Conservation (phyloP, 2,797 vertebrate genomes). For the Acipenser ruthenus region DNA sequence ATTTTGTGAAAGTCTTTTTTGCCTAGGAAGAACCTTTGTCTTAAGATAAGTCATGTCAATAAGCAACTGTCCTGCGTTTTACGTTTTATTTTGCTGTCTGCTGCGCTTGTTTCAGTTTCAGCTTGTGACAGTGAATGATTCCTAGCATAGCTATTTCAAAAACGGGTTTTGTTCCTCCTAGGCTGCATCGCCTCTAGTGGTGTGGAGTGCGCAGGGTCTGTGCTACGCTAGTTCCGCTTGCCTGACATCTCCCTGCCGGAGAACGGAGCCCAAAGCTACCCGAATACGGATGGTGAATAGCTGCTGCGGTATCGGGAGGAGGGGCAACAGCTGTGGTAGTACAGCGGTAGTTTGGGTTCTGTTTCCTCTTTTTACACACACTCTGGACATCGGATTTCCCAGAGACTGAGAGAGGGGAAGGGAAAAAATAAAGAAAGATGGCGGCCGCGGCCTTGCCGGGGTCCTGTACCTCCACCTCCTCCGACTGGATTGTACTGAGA, state of each 20-base stretch:
- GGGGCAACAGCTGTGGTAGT: conserved; percentile 49
- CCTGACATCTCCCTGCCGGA: conserved; percentile 42
- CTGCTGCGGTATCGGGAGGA: conserved; percentile 56
- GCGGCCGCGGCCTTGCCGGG: conserved; percentile 78
- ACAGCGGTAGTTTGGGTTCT: conserved; percentile 33
- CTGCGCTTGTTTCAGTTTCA: too few relatives aligned
- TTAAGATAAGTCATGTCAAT: too few relatives aligned
- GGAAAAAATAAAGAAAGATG: conserved; percentile 57
- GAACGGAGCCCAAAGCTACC: conserved; percentile 41
- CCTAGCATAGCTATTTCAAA: too few relatives aligned
- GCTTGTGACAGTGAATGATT: too few relatives aligned
- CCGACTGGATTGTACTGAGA: conserved; percentile 89
- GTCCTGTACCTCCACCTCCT: conserved; percentile 57
- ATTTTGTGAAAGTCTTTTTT: too few relatives aligned
- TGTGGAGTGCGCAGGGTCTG: conserved; percentile 39
- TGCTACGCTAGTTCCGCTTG: conserved; percentile 56
- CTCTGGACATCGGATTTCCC: conserved; percentile 35
- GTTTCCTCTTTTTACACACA: conserved; percentile 39
- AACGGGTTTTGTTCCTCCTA: too few relatives aligned
- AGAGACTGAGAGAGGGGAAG: conserved; percentile 36
- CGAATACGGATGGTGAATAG: conserved; percentile 81
- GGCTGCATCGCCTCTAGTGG: conserved; percentile 14
- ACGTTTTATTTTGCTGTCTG: too few relatives aligned
- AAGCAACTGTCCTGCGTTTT: too few relatives aligned
- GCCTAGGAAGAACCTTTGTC: too few relatives aligned